Evolutionary conservation across 2,113 vertebrate genomes (phyloP).

Genomic region (Nettapus auritus): DNA sequence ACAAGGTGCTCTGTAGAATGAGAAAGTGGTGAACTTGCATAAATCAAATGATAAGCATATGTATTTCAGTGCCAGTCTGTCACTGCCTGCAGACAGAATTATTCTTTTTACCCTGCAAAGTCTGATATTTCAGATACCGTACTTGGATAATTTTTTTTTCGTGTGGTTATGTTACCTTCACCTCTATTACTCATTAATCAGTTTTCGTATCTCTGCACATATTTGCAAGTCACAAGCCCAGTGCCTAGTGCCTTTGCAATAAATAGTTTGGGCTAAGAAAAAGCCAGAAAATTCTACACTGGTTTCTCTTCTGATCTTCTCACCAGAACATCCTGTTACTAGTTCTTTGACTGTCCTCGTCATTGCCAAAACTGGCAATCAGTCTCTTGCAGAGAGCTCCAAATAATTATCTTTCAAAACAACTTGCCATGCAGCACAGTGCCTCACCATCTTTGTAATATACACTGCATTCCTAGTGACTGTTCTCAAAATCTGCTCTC

Average conservation of each 20-base stretch:
- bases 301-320: neutral
- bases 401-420: neutral
- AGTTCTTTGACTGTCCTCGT: neutral
- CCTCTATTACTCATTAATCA: neutral
- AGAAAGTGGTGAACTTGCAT: neutral
- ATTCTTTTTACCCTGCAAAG: neutral
- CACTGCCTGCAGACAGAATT: neutral
- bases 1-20: slow-evolving; percentile 72
- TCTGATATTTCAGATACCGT: neutral
- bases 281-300: neutral
- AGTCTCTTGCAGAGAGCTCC: neutral
- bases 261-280: neutral
- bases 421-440: neutral
- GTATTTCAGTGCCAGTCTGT: neutral
- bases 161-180: neutral
- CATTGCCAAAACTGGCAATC: neutral
- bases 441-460: too few relatives aligned
- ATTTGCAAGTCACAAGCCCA: neutral
- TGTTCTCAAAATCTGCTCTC: neutral
- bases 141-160: neutral
- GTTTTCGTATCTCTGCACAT: neutral
- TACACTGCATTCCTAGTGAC: neutral
- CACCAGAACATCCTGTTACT: neutral
- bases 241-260: neutral
- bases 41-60: neutral